phyloP scores from a whole-genome alignment of 2,113 vertebrate species.

The Corvus cornix region DNA sequence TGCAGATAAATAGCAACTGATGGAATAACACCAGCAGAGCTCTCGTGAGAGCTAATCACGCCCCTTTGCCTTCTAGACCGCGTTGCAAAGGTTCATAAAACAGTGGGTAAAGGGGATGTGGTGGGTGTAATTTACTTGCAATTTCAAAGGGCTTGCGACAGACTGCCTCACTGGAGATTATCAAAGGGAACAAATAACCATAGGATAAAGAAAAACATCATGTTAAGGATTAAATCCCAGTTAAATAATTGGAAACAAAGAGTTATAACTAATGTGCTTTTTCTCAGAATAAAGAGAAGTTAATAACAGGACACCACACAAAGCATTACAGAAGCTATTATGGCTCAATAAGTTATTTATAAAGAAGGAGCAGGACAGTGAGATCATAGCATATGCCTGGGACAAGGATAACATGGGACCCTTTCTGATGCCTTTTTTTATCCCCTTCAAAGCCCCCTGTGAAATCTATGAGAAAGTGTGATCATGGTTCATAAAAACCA shows the following conservation, averaged over 20 bases:
- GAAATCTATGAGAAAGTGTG: neutral
- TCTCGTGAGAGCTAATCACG: neutral
- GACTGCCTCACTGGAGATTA: neutral
- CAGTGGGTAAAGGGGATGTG: neutral
- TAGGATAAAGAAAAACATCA: neutral
- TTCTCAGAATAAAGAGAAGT: neutral
- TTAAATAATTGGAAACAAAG: conserved; percentile 3
- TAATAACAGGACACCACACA: neutral
- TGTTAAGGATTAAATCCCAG: neutral
- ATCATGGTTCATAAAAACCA: neutral
- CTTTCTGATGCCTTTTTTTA: neutral
- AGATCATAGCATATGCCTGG: neutral
- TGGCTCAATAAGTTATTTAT: neutral
- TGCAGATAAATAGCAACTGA: neutral
- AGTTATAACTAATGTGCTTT: neutral
- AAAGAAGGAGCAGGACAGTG: neutral
- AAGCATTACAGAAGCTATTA: neutral
- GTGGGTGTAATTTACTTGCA: conserved; percentile 32
- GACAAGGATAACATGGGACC: neutral
- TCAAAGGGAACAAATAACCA: conserved; percentile 39
- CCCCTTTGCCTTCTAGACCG: neutral
- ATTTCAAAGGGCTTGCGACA: conserved; percentile 37
- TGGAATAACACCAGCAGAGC: neutral
- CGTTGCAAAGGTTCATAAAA: conserved; percentile 17
- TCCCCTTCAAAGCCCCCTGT: neutral